phyloP scores from a whole-genome alignment of 1,140 invertebrate species.

The Eumaeus atala region DNA sequence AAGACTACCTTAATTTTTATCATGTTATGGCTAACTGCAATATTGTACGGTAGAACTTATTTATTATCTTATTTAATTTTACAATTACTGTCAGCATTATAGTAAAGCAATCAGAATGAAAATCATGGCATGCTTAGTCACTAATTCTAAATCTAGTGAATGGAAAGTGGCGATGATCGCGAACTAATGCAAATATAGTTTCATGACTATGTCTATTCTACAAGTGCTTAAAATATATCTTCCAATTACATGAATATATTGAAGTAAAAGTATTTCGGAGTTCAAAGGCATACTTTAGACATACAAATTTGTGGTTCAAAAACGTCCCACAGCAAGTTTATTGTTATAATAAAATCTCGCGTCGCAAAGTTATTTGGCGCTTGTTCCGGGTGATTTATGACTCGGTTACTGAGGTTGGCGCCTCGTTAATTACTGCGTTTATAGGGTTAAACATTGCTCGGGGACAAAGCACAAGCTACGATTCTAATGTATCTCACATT shows the following conservation, averaged over 20 bases:
- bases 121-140: no score
- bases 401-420: slow-evolving; percentile 23
- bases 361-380: slow-evolving; percentile 46
- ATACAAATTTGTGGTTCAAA: slow-evolving; percentile 50
- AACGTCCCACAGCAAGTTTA: slow-evolving; percentile 44
- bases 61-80: no score
- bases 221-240: slow-evolving; percentile 16
- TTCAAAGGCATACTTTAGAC: slow-evolving; percentile 48
- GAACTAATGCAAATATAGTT: no score
- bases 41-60: no score
- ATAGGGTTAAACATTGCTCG: slow-evolving; percentile 31
- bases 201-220: no score
- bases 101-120: no score
- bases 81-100: no score
- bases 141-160: no score
- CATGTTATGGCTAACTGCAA: no score
- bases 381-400: slow-evolving; percentile 48
- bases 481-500: no score
- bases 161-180: no score
- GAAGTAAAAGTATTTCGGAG: slow-evolving; percentile 35
- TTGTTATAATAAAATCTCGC: slow-evolving; percentile 60
- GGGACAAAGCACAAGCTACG: neutral
- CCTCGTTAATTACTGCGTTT: slow-evolving; percentile 33
- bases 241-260: slow-evolving; percentile 29
- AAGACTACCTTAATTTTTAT: no score